Conservation (phyloP, 2,113 vertebrate genomes). For the Pomatorhinus ruficollis region DNA sequence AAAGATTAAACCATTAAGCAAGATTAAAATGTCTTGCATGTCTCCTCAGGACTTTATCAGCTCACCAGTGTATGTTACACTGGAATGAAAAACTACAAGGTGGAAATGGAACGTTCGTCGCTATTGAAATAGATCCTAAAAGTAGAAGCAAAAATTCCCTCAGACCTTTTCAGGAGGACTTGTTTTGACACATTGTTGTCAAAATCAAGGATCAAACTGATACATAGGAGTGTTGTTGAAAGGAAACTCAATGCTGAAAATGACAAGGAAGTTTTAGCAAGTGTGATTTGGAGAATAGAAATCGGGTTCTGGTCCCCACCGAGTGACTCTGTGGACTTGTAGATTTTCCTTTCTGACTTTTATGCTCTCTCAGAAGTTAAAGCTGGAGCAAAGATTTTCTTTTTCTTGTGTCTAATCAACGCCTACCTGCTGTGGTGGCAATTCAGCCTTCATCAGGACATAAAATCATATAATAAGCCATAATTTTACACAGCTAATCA, state of each 20-base stretch:
- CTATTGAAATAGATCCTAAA: constrained; percentile 14
- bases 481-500: background rate
- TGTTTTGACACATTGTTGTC: constrained; percentile 54
- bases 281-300: background rate
- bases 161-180: constrained; percentile 39
- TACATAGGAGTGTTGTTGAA: background rate
- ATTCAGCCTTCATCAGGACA: background rate
- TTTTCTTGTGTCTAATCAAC: background rate
- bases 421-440: background rate
- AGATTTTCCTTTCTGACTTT: background rate
- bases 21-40: constrained; percentile 48
- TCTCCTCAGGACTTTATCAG: constrained; percentile 31
- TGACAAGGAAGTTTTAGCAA: background rate
- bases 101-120: background rate
- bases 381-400: background rate
- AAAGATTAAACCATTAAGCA: constrained; percentile 35
- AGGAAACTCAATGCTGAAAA: background rate
- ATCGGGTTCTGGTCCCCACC: background rate
- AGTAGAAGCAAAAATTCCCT: constrained; percentile 7
- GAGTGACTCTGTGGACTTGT: background rate
- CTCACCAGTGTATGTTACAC: background rate
- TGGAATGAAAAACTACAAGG: background rate
- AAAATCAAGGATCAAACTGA: constrained; percentile 32
- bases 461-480: background rate
- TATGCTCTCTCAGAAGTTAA: background rate